Evolutionary conservation across 2,888 invertebrate genomes (phyloP).

Genomic region (Cactoblastis cactorum): DNA sequence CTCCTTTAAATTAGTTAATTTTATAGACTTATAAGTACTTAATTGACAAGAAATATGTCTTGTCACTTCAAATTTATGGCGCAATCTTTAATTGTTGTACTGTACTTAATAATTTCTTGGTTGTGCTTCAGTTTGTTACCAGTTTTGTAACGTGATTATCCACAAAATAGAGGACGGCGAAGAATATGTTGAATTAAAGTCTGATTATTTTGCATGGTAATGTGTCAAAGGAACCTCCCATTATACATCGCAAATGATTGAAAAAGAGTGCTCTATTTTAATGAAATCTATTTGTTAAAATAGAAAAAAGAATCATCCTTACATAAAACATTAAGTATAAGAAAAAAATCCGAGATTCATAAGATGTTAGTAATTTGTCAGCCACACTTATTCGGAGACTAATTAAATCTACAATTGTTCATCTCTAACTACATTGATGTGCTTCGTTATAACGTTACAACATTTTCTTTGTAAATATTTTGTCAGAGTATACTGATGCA

Average conservation of each 20-base stretch:
- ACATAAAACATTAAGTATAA: not conserved
- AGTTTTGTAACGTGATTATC: constrained; percentile 7
- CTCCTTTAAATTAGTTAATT: constrained; percentile 50
- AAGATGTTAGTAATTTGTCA: not conserved
- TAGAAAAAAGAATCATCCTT: constrained; percentile 3
- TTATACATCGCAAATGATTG: not conserved
- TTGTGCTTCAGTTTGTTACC: constrained; percentile 32
- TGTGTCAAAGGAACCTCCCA: not conserved
- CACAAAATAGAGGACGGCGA: not conserved
- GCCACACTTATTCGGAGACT: constrained; percentile 16
- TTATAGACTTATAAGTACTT: constrained; percentile 45
- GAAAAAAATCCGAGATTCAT: constrained; percentile 7
- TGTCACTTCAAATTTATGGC: constrained; percentile 23
- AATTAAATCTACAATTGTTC: constrained; percentile 59
- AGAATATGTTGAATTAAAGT: not conserved
- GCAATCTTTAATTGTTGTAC: constrained; percentile 20
- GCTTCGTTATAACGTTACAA: constrained; percentile 68
- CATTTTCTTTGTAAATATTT: constrained; percentile 75
- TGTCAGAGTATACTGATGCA: constrained; percentile 62
- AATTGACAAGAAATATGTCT: constrained; percentile 24
- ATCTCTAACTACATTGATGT: constrained; percentile 54
- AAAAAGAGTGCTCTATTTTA: not conserved
- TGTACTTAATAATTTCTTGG: constrained; percentile 26
- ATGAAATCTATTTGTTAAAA: too few species aligned
- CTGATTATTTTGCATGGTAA: not conserved